Evolutionary conservation across 2,113 vertebrate genomes (phyloP).

Genomic region (Ranitomeya imitator): DNA sequence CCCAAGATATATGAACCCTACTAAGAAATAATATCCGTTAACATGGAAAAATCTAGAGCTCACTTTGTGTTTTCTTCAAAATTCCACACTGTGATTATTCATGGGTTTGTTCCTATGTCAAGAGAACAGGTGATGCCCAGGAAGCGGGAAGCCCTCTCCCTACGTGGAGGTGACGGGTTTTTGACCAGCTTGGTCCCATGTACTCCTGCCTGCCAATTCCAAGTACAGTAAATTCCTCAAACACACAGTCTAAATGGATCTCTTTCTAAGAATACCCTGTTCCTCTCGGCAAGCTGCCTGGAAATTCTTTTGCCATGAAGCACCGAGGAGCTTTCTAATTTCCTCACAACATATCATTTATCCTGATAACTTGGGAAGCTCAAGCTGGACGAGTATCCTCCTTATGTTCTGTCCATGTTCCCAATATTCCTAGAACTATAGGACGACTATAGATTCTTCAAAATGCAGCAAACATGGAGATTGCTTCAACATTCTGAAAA

Average conservation of each 20-base stretch:
- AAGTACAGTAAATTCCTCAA: constrained; percentile 50
- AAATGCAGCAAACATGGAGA: background rate
- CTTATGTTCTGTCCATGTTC: background rate
- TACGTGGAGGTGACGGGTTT: background rate
- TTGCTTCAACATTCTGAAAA: background rate
- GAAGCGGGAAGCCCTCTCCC: background rate
- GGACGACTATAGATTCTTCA: background rate
- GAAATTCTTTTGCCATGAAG: constrained; percentile 43
- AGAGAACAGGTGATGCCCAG: constrained; percentile 35
- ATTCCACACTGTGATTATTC: constrained; percentile 12
- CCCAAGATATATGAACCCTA: background rate
- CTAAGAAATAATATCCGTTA: background rate
- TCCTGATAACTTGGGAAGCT: background rate
- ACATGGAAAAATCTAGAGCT: background rate
- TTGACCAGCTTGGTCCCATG: background rate
- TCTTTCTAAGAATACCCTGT: constrained; percentile 53
- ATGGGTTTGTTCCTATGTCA: constrained; percentile 23
- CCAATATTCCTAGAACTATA: constrained; percentile 20
- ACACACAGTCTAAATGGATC: constrained; percentile 31
- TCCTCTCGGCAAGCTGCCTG: constrained; percentile 36
- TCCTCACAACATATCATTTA: background rate
- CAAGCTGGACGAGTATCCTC: background rate
- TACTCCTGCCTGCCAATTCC: constrained; percentile 21
- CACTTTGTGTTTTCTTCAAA: background rate
- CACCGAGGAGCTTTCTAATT: background rate